These are phyloP conservation scores for Poecilia latipinna DNA, from an alignment of 2,113 vertebrate species.

Conservation along the genomic window DNA sequence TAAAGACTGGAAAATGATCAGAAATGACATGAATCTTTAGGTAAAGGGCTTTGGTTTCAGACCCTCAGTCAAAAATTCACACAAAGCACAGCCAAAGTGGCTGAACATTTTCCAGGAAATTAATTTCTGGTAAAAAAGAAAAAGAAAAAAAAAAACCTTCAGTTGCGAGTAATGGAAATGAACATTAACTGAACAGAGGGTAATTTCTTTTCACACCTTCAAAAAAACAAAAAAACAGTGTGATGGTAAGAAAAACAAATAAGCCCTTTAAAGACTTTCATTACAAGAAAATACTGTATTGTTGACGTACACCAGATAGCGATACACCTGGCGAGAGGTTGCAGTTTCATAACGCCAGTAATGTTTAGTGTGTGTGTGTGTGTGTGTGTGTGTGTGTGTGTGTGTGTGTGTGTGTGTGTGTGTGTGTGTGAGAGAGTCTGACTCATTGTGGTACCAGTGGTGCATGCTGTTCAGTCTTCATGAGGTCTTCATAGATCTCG, in stretches of 20 bases:
- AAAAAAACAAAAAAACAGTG: background rate
- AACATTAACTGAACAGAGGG: too few relatives aligned
- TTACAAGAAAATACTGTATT: background rate
- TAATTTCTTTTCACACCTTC: background rate
- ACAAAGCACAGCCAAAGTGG: too few relatives aligned
- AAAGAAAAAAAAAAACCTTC: too few relatives aligned
- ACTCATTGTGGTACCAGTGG: constrained; percentile 76
- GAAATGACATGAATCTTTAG: too few relatives aligned
- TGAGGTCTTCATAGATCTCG: constrained; percentile 94
- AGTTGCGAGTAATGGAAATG: too few relatives aligned
- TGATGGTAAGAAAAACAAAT: background rate
- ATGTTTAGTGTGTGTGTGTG: background rate
- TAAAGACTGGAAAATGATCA: too few relatives aligned
- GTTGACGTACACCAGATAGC: background rate
- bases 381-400: background rate
- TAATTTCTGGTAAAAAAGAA: too few relatives aligned
- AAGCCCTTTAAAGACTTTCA: background rate
- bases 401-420: background rate
- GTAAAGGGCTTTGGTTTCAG: too few relatives aligned
- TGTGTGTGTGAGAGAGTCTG: constrained; percentile 7
- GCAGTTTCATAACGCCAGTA: background rate
- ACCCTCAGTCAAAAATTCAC: too few relatives aligned
- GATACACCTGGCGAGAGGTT: background rate
- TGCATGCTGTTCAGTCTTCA: constrained; percentile 86
- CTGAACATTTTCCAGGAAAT: too few relatives aligned